Evolutionary conservation across 2,113 vertebrate species (phyloP), one percentile per base, ranked within the genome.

Genomic region (Ascaphus truei): DNA sequence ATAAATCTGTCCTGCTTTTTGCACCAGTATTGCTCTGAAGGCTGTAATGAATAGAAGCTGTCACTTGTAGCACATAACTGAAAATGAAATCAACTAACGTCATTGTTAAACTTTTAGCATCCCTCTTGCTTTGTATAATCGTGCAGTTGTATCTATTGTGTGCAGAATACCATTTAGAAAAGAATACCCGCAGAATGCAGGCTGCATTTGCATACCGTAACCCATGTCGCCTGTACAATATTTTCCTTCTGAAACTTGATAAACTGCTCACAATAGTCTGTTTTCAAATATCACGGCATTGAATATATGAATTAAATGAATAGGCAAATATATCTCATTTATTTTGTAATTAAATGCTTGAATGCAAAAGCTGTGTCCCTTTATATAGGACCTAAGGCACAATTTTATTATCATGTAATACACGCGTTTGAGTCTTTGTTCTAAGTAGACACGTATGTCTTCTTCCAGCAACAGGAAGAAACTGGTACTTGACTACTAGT

Each of bases 251-350:
- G 53, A 43, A 66, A 66, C 41, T 41, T 30, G 26, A 55, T 55
- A 11, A 16, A 9, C 23, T 43, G 36, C 30, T 8, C 18, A 31
- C 63, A 43, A 56, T 31, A 26, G 25, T 5, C 51, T 22, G 11
- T n/a, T 31, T 43, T 52, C 34, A 55, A 11, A 66, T 66, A 43
- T 66, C 26, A 55, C 18, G 45, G 53, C 23, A 41, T 39, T 55
- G 63, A 66, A 20, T 33, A 43, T 52, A 66, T 55, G 55, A 43
- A 56, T 66, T 66, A 66, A 56, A 41, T 56, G 43, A 36, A 56
- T 66, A 66, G 56, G 51, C 56, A 66, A 66, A 66, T 56, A 55
- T 41, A 51, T 41, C 43, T n/a, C n/a, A n/a, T 52, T 66, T 22
- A 45, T 56, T 66, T 25, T 43, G 36, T 39, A 66, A 56, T 66